Evolutionary conservation across 1,140 invertebrate species (phyloP).

Genomic region (Mamestra configurata): DNA sequence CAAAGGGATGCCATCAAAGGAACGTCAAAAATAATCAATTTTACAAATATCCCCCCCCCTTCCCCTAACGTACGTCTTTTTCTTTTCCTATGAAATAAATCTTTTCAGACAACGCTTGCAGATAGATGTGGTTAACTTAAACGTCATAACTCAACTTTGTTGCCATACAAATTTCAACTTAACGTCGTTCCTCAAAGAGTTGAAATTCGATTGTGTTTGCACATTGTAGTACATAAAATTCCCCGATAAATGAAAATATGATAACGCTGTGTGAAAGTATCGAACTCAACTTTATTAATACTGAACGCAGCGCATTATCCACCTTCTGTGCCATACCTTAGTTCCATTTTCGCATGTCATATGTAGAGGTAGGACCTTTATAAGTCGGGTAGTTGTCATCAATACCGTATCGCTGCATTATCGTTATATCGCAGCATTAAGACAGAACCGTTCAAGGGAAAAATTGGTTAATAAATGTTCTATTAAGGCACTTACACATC

Average conservation of each 20-base stretch:
- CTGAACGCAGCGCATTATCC: conserved; percentile 26
- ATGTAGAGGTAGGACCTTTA: conserved; percentile 56
- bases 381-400: conserved; percentile 62
- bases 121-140: background rate
- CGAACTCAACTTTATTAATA: conserved; percentile 78
- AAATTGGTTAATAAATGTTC: conserved; percentile 82
- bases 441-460: conserved; percentile 79
- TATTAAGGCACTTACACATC: conserved; percentile 48
- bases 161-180: conserved; percentile 32
- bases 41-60: conserved; percentile 78
- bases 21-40: conserved; percentile 86
- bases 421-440: conserved; percentile 80
- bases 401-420: conserved; percentile 80
- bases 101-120: conserved; percentile 59
- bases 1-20: conserved; percentile 78
- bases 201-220: background rate
- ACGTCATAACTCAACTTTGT: background rate
- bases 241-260: conserved; percentile 66
- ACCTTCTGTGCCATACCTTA: conserved; percentile 38
- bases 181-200: background rate
- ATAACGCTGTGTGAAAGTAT: conserved; percentile 79
- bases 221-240: background rate
- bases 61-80: conserved; percentile 66
- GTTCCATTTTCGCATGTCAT: conserved; percentile 48
- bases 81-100: conserved; percentile 74